Conservation (phyloP, 1,140 invertebrate species). For the Anastrepha obliqua region DNA sequence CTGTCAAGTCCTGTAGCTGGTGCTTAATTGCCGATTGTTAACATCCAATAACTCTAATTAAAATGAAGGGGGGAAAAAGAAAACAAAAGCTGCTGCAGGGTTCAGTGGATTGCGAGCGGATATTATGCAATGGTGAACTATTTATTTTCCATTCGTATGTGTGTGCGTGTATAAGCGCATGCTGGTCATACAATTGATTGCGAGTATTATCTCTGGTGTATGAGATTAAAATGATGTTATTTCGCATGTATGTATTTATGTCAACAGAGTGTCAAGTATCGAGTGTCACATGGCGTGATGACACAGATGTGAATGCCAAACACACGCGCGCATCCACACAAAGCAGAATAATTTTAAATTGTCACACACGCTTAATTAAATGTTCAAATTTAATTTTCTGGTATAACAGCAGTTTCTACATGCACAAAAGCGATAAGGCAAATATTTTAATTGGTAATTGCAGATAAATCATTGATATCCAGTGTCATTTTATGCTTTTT, state of each 20-base stretch:
- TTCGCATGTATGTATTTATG: neutral
- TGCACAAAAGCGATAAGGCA: neutral
- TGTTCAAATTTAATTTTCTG: neutral
- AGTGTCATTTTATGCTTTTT: no score
- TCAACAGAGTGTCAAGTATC: neutral
- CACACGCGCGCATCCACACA: neutral
- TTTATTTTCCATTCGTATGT: neutral
- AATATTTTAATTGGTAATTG: slow-evolving; percentile 6
- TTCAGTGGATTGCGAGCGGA: neutral
- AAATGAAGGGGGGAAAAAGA: neutral
- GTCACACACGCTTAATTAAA: neutral
- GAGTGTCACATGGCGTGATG: neutral
- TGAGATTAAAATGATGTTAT: slow-evolving; percentile 3
- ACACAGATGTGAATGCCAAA: neutral
- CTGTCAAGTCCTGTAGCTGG: neutral
- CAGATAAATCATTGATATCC: neutral
- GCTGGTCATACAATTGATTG: neutral
- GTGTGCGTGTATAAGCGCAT: neutral
- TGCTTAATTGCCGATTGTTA: neutral
- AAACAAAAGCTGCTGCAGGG: neutral
- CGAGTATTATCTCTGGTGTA: neutral
- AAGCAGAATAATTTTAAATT: neutral
- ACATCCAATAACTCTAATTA: slow-evolving; percentile 7
- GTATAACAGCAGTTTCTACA: neutral
- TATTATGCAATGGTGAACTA: neutral